Evolutionary conservation across 92 coral and sea anemone genomes (phyloP), one percentile per base, ranked within the genome.

Genomic region (Epizoanthus scotinus): DNA sequence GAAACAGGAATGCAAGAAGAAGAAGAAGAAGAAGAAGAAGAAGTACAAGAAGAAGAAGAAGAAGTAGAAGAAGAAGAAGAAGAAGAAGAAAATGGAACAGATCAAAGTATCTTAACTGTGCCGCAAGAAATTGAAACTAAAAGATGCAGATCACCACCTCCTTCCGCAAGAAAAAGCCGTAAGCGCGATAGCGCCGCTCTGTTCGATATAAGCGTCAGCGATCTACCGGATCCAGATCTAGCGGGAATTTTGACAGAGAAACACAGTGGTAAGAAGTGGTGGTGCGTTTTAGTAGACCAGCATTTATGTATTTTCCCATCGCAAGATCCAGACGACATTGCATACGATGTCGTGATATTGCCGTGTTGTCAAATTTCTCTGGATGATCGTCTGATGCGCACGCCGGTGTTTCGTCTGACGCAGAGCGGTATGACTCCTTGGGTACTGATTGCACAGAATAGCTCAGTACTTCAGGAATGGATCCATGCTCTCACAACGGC

Each of bases 181-280:
- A 96, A 96, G 70, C 92, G 99, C 63, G 99, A 96, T 81, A 96
- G 99, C 77, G 97, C 99, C 54, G 95, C 94, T 0, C 79, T 96
- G 34, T 96, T 96, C 64, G 99, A 96, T 68, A 96, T 96, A 68
- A 80, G 98, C 9, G 87, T 96, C 26, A 91, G 91, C 54, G 99
- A 96, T 60, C 80, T 96, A 9, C 90, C 93, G 21, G 95, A 91
- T 71, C 94, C 97, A 21, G 99, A 96, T 68, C 84, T 91, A 70
- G 94, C 99, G 0, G 98, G 99, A n/a, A 52, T 87, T 79, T 88
- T 96, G 18, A 79, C 72, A 53, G 99, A 96, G 57, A 96, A 96
- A 70, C 98, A 96, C 84, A 89, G 98, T 62, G 92, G 89, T 55
- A 93, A 96, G 60, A 70, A 93, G 36, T 96, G 99, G 99, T 96